Evolutionary conservation across 1,140 invertebrate genomes (phyloP).

Genomic region (Penaeus chinensis): DNA sequence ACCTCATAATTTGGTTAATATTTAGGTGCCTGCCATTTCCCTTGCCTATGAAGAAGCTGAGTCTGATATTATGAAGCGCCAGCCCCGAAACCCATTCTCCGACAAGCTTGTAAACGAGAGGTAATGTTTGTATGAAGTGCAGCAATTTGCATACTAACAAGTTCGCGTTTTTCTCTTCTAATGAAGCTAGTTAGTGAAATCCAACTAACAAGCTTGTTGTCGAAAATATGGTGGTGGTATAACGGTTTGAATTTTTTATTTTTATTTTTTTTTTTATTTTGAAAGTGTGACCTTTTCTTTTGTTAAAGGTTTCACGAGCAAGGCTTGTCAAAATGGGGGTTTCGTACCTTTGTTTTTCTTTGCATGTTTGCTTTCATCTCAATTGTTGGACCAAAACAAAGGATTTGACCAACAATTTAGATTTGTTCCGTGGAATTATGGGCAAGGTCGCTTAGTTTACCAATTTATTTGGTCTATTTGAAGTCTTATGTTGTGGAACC

Average conservation of each 20-base stretch:
- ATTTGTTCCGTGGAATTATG: too few relatives aligned
- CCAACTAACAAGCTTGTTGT: constrained; percentile 35
- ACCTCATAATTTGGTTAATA: constrained; percentile 47
- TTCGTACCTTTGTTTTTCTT: too few relatives aligned
- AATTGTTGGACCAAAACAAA: too few relatives aligned
- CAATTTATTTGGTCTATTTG: too few relatives aligned
- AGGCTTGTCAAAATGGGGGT: too few relatives aligned
- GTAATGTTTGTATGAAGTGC: constrained; percentile 73
- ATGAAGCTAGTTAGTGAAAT: constrained; percentile 1
- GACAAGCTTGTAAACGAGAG: constrained; percentile 99
- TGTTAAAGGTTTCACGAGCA: too few relatives aligned
- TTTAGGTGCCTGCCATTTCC: constrained; percentile 90
- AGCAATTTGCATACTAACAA: constrained; percentile 1
- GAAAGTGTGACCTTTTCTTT: too few relatives aligned
- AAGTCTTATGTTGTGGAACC: too few relatives aligned
- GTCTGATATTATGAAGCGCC: constrained; percentile 99
- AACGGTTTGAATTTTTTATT: not conserved
- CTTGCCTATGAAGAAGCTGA: constrained; percentile 98
- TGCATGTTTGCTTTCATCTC: too few relatives aligned
- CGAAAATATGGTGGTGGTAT: constrained; percentile 21
- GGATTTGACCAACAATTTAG: too few relatives aligned
- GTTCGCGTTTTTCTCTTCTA: constrained; percentile 1
- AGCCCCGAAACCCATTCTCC: constrained; percentile 91
- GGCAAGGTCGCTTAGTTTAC: too few relatives aligned
- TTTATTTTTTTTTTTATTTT: not conserved